A percentile compares a stretch with the other conserved stretches of the same genome.
phyloP scores from a whole-genome alignment of 2,113 vertebrate species.

The Setophaga kirtlandii region DNA sequence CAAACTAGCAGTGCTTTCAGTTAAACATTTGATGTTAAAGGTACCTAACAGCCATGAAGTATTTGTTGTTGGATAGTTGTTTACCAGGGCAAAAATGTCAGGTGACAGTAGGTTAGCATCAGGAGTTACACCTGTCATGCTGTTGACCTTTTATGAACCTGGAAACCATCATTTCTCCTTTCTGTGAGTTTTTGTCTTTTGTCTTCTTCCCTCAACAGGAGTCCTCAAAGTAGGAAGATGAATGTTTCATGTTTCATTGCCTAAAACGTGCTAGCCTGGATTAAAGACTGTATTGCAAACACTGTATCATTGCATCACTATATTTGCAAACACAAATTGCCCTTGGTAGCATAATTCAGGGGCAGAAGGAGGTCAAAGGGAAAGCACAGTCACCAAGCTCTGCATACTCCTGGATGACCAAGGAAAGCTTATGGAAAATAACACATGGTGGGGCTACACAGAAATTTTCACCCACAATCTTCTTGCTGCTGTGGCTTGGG shows the following conservation, averaged over 20 bases:
- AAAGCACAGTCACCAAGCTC: background rate
- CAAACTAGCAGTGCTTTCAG: background rate
- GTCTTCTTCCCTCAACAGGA: background rate
- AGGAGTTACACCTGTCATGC: background rate
- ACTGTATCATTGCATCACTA: background rate
- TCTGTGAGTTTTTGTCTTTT: background rate
- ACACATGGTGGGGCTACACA: fast-evolving
- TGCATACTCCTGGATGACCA: background rate
- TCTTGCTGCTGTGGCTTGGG: background rate
- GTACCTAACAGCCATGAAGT: fast-evolving
- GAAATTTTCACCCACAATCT: background rate
- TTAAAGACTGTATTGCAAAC: background rate
- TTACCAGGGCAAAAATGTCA: background rate
- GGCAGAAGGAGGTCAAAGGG: background rate
- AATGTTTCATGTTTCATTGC: background rate
- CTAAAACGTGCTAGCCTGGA: background rate
- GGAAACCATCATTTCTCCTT: background rate
- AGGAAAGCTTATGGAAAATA: background rate
- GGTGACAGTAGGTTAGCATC: background rate
- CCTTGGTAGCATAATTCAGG: background rate
- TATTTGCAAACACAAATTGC: background rate
- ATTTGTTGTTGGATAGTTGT: background rate
- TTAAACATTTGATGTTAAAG: background rate
- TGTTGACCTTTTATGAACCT: background rate
- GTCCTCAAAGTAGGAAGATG: background rate